Evolutionary conservation across 2,888 invertebrate genomes (phyloP).

Genomic region (Argyresthia goedartella): DNA sequence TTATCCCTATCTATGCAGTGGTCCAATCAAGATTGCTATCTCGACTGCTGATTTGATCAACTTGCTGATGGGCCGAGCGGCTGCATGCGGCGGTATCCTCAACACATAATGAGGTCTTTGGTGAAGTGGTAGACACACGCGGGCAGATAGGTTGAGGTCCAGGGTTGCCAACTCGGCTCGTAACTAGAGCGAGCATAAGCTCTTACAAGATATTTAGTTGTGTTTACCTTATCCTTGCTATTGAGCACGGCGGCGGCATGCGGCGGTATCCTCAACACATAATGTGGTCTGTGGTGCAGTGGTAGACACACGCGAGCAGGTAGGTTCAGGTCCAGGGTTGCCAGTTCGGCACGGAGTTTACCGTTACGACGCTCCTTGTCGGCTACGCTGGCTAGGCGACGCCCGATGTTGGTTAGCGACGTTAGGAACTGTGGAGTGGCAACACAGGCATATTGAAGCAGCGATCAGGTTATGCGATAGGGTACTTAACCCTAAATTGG

Average conservation of each 20-base stretch:
- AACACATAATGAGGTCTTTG: slow-evolving; percentile 45
- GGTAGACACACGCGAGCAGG: slow-evolving; percentile 99
- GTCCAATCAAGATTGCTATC: too few relatives aligned
- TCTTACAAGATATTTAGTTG: too few relatives aligned
- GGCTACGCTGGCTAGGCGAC: slow-evolving; percentile 50
- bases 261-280: slow-evolving; percentile 96
- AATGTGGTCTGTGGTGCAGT: slow-evolving; percentile 89
- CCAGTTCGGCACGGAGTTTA: slow-evolving; percentile 92
- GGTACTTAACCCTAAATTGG: too few relatives aligned
- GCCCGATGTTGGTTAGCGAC: slow-evolving; percentile 52
- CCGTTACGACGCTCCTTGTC: slow-evolving; percentile 89
- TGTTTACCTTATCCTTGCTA: slow-evolving; percentile 89
- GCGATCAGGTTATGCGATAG: too few relatives aligned
- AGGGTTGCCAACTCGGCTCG: background rate
- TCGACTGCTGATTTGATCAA: too few relatives aligned
- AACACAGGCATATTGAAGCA: slow-evolving; percentile 12
- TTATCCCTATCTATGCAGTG: too few relatives aligned
- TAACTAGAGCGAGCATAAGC: too few relatives aligned
- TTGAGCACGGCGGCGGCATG: slow-evolving; percentile 98
- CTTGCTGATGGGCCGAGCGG: slow-evolving; percentile 99
- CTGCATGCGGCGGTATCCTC: slow-evolving; percentile 96
- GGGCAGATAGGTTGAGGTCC: slow-evolving; percentile 28
- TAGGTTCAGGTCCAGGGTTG: slow-evolving; percentile 93
- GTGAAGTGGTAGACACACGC: background rate
- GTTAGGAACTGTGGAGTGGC: slow-evolving; percentile 58